Evolutionary conservation across 2,888 invertebrate species (phyloP).

Genomic region (Toxonevra muliebris): DNA sequence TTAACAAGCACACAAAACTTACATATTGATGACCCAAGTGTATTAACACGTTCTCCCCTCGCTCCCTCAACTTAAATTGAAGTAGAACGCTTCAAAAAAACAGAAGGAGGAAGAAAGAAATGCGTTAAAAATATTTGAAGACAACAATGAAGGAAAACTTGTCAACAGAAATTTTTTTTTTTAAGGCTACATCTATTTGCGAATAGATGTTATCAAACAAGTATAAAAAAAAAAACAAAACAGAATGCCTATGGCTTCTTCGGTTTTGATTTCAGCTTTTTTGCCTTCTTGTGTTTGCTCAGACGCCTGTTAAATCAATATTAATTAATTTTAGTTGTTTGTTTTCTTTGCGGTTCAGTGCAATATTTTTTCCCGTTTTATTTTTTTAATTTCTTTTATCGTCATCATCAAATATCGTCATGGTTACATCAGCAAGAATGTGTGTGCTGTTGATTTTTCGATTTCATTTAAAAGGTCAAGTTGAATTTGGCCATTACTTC

Average conservation of each 20-base stretch:
- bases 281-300: not conserved
- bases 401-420: not conserved
- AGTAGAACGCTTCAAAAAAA: no score
- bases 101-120: not conserved
- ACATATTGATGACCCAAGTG: no score
- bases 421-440: not conserved
- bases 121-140: no score
- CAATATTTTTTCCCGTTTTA: not conserved
- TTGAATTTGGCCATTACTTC: no score
- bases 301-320: slow-evolving; percentile 32
- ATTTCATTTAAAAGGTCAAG: no score
- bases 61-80: no score
- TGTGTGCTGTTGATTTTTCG: no score
- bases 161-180: slow-evolving; percentile 16
- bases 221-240: not conserved
- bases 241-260: no score
- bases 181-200: not conserved
- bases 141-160: slow-evolving; percentile 6
- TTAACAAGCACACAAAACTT: no score
- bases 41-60: no score
- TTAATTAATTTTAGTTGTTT: slow-evolving; percentile 34
- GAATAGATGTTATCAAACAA: not conserved
- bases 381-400: not conserved
- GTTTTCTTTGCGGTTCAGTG: not conserved
- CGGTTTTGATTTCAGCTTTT: not conserved